These are phyloP conservation scores for Chrysomela aeneicollis DNA, from an alignment of 2,888 invertebrate genomes.

Conservation along the genomic window DNA sequence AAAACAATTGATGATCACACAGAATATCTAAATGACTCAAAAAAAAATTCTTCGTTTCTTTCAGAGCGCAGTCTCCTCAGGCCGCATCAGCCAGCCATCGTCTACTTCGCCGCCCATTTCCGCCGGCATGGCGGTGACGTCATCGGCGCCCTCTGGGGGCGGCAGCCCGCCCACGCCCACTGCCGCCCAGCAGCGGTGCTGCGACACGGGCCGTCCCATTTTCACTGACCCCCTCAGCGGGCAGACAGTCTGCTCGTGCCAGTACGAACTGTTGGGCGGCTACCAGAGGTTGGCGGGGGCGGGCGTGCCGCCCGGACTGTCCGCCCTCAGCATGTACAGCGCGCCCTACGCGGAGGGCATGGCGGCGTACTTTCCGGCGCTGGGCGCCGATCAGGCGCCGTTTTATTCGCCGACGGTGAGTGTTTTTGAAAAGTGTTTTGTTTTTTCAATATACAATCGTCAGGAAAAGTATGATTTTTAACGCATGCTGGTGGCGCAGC, in stretches of 20 bases:
- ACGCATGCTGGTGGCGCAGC: too few relatives aligned
- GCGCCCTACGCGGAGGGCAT: conserved; percentile 83
- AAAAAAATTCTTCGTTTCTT: conserved; percentile 35
- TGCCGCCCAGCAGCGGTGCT: conserved; percentile 70
- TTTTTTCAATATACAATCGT: not conserved
- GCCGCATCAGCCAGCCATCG: conserved; percentile 47
- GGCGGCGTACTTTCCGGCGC: conserved; percentile 86
- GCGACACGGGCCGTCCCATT: conserved; percentile 91
- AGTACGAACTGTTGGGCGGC: conserved; percentile 86
- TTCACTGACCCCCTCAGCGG: conserved; percentile 90
- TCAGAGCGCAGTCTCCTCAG: conserved; percentile 65
- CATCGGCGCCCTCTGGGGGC: conserved; percentile 60
- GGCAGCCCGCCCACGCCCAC: conserved; percentile 60
- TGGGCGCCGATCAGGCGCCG: conserved; percentile 85
- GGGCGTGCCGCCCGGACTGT: conserved; percentile 72
- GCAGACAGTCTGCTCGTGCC: conserved; percentile 89
- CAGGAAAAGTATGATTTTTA: not conserved
- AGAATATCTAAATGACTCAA: too few relatives aligned
- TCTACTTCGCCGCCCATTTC: conserved; percentile 52
- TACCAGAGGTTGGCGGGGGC: conserved; percentile 78
- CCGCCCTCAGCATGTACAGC: conserved; percentile 81
- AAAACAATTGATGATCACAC: too few relatives aligned
- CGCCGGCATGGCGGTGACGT: conserved; percentile 60
- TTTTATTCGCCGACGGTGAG: conserved; percentile 88
- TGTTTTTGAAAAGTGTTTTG: conserved; percentile 43